Percentiles rank a stretch among this genome's conserved stretches.
These are phyloP conservation scores for Mesocentrotus franciscanus DNA, from an alignment of 53 echinoderm and acorn worm species.

Conservation along the genomic window DNA sequence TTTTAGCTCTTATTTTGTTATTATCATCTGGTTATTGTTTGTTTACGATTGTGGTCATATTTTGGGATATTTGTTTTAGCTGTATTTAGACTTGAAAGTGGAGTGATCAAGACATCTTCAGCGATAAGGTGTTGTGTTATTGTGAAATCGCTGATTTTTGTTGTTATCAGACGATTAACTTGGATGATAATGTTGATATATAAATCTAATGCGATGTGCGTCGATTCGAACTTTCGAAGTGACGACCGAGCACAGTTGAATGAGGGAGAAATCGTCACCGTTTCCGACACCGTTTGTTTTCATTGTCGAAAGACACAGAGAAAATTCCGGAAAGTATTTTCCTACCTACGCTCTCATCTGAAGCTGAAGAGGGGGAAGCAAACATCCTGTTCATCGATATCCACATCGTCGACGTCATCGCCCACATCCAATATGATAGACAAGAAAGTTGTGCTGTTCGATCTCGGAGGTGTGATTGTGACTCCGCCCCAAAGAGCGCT, in stretches of 20 bases:
- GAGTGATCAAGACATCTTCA: not conserved
- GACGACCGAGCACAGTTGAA: not conserved
- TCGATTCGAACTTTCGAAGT: not conserved
- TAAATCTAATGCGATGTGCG: not conserved
- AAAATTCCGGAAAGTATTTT: slow-evolving; percentile 40
- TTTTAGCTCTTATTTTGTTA: not conserved
- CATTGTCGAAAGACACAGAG: slow-evolving; percentile 26
- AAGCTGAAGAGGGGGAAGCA: not conserved
- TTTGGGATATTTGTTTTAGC: slow-evolving; percentile 12
- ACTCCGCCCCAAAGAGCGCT: slow-evolving; percentile 59
- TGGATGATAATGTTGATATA: slow-evolving; percentile 44
- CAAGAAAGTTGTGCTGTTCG: slow-evolving; percentile 61
- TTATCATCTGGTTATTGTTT: slow-evolving; percentile 10
- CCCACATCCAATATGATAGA: not conserved
- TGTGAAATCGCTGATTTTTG: not conserved
- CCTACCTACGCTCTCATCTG: slow-evolving; percentile 39
- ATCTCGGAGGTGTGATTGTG: slow-evolving; percentile 59
- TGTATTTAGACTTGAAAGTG: slow-evolving; percentile 13
- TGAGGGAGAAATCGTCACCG: slow-evolving; percentile 7
- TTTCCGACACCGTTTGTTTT: slow-evolving; percentile 21
- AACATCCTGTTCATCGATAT: not conserved
- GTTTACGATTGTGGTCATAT: not conserved
- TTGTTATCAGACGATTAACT: not conserved
- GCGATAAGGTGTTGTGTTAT: not conserved
- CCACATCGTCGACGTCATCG: not conserved